Percentiles rank a stretch among this genome's conserved stretches.
phyloP scores from a whole-genome alignment of 2,888 invertebrate species.

The Macrosiphum euphorbiae region DNA sequence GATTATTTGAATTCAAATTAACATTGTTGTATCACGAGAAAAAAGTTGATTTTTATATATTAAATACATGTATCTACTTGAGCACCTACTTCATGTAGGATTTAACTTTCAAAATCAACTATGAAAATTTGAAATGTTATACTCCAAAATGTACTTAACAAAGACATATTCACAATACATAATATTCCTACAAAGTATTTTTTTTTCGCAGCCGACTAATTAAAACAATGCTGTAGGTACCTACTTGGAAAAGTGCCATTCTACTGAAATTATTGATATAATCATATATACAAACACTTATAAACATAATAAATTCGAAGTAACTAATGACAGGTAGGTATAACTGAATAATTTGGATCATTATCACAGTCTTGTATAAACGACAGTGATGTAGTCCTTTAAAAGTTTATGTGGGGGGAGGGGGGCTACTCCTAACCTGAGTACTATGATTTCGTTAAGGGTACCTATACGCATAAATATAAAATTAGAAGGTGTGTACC shows the following conservation, averaged over 20 bases:
- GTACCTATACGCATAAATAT: no score
- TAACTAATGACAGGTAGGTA: neutral
- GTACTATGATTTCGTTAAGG: no score
- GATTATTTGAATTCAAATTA: neutral
- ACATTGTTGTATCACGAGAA: neutral
- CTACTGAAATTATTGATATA: neutral
- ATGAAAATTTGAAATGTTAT: neutral
- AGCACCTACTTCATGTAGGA: neutral
- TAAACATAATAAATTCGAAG: neutral
- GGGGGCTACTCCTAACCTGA: no score
- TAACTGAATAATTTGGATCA: neutral
- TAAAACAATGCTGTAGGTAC: neutral
- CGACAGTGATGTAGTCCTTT: neutral
- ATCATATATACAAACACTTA: neutral
- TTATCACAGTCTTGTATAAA: neutral
- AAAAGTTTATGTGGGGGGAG: no score
- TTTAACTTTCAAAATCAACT: neutral
- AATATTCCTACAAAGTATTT: neutral
- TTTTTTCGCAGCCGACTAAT: neutral
- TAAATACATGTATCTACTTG: neutral
- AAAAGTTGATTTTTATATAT: neutral
- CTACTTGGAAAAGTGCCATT: neutral
- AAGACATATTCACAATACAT: neutral
- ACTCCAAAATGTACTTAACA: neutral
- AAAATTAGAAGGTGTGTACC: no score